Conservation (phyloP, 2,888 invertebrate genomes). For the Epirrhoe alternata region DNA sequence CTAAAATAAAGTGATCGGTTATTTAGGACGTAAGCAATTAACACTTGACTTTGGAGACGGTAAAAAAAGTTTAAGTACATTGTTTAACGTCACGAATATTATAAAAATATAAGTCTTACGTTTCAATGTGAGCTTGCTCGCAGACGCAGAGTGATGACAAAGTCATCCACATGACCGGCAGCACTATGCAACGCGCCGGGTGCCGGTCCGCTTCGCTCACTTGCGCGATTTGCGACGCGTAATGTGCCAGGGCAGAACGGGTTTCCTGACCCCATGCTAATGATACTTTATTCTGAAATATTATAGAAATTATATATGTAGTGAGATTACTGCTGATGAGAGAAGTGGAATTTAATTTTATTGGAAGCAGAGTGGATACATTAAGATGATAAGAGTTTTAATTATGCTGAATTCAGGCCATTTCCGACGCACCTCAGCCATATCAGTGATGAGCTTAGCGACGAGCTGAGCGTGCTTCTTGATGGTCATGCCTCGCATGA, state of each 20-base stretch:
- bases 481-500: constrained; percentile 93
- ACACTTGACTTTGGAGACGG: too few species aligned
- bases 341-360: too few species aligned
- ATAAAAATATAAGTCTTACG: constrained; percentile 57
- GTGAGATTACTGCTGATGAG: background rate
- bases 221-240: constrained; percentile 93
- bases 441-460: constrained; percentile 94
- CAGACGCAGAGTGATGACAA: constrained; percentile 96
- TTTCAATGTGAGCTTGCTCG: constrained; percentile 95
- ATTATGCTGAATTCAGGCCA: background rate
- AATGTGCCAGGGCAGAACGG: constrained; percentile 94
- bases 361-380: too few species aligned
- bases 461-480: constrained; percentile 95
- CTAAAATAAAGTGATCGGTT: too few species aligned
- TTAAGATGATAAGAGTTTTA: too few species aligned
- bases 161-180: constrained; percentile 95
- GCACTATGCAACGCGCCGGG: constrained; percentile 91
- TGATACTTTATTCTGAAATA: constrained; percentile 91
- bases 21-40: too few species aligned
- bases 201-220: constrained; percentile 90
- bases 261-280: constrained; percentile 94
- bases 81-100: too few species aligned
- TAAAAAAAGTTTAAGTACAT: too few species aligned
- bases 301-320: background rate
- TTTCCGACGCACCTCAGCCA: constrained; percentile 90